A percentile compares a stretch with the other conserved stretches of the same genome.
Evolutionary conservation across 2,797 vertebrate genomes (phyloP).

Genomic region (Dicrostonyx torquatus): DNA sequence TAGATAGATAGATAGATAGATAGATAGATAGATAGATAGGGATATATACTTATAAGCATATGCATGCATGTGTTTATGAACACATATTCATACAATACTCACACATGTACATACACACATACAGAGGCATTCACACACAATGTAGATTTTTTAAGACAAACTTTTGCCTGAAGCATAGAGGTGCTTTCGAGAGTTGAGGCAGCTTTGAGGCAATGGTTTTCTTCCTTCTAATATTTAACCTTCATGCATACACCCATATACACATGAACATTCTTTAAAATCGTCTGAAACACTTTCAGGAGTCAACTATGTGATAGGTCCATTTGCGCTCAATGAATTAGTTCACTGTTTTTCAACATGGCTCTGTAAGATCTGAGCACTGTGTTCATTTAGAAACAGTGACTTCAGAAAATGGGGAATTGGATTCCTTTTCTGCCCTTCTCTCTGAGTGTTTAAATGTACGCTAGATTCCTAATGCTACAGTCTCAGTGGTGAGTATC

Average conservation of each 20-base stretch:
- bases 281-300: not conserved
- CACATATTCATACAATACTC: not conserved
- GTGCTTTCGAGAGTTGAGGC: slow-evolving; percentile 57
- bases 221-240: slow-evolving; percentile 39
- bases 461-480: not conserved
- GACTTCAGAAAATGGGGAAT: not conserved
- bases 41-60: not conserved
- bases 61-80: not conserved
- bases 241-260: not conserved
- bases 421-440: not conserved
- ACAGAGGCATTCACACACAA: not conserved
- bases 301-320: not conserved
- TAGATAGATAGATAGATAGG: too few relatives aligned
- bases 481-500: not conserved
- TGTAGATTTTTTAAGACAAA: not conserved
- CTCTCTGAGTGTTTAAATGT: not conserved
- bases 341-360: not conserved
- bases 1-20: too few relatives aligned
- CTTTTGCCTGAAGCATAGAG: slow-evolving; percentile 49
- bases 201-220: slow-evolving; percentile 19
- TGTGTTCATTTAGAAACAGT: not conserved
- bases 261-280: not conserved
- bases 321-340: slow-evolving; percentile 25
- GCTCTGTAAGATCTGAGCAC: not conserved
- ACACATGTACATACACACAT: not conserved